phyloP scores from a whole-genome alignment of 2,113 vertebrate species.

The Eudyptes chrysolophus region DNA sequence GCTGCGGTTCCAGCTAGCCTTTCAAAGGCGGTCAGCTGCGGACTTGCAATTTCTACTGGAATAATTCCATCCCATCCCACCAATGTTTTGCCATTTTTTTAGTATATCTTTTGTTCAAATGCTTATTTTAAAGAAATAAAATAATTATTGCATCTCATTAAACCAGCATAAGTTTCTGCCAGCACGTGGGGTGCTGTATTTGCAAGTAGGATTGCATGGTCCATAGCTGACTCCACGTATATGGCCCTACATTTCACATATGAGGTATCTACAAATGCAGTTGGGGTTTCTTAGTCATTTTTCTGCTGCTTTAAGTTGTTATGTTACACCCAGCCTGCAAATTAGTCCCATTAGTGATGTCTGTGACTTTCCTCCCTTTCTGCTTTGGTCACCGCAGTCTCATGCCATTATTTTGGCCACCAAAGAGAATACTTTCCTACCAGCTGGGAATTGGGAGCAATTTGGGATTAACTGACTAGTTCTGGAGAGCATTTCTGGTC shows the following conservation, averaged over 20 bases:
- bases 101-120: not conserved
- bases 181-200: not conserved
- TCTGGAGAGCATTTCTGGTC: not conserved
- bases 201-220: not conserved
- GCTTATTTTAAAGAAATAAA: not conserved
- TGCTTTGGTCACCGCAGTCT: not conserved
- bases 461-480: not conserved
- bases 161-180: not conserved
- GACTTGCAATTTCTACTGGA: not conserved
- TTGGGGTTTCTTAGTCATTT: not conserved
- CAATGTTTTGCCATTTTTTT: not conserved
- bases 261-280: not conserved
- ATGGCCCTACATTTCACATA: not conserved
- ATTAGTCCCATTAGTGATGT: not conserved
- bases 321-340: not conserved
- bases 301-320: not conserved
- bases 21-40: fast-evolving
- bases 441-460: not conserved
- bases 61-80: not conserved
- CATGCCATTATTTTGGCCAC: not conserved
- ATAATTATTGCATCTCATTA: not conserved
- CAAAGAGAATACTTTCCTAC: not conserved
- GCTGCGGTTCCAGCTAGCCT: fast-evolving
- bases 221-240: no score
- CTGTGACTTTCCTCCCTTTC: not conserved